Base-by-base conservation (phyloP, 2,888 invertebrate species). In the Stramonita haemastoma region DNA sequence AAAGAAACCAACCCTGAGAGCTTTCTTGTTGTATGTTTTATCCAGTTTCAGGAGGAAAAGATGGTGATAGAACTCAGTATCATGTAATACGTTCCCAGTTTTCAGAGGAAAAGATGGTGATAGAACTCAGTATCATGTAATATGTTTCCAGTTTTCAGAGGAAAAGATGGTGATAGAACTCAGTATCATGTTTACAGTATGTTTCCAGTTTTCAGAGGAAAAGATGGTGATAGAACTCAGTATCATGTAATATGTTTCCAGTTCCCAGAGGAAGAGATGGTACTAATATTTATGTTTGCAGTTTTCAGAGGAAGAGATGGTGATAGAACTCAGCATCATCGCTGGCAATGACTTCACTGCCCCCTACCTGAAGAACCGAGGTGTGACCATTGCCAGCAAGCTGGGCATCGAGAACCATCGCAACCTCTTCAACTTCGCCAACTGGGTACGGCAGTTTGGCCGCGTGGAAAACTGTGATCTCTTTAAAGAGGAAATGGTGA, bases 261-360 rank as follows among this genome's bases (percentile, higher is more conserved):
- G 91, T 87, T 91, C 29, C 90, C 91, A 66, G 91, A 92, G 70
- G 92, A 92, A 66, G 73, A 90, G 86, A 90, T 92, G 32, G 90
- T 95, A n/a, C n/a, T n/a, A n/a, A n/a, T 88, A 56, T 29, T 46
- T 1, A 6, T 46, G 13, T 22, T 66, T 66, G 19, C 86, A 91
- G 91, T 87, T 91, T 29, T 89, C 91, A 66, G 91, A 92, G 70
- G 92, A 92, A 66, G 73, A 90, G 86, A 90, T 92, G 32, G 90
- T 95, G 56, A 91, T 95, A 2, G 95, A 95, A 87, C 88, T 95
- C 87, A 92, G 94, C 84, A 94, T 95, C 79, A 92, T 95, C n/a
- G 92, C 92, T 29, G 95, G 95, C 0, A 95, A 95, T 91, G 95
- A 95, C 90, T 95, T 94, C 91, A 95, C 95, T 11, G 89, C 90